Evolutionary conservation across 2,888 invertebrate genomes (phyloP), one percentile per base, ranked within the genome.

Genomic region (Cordilura impudica): DNA sequence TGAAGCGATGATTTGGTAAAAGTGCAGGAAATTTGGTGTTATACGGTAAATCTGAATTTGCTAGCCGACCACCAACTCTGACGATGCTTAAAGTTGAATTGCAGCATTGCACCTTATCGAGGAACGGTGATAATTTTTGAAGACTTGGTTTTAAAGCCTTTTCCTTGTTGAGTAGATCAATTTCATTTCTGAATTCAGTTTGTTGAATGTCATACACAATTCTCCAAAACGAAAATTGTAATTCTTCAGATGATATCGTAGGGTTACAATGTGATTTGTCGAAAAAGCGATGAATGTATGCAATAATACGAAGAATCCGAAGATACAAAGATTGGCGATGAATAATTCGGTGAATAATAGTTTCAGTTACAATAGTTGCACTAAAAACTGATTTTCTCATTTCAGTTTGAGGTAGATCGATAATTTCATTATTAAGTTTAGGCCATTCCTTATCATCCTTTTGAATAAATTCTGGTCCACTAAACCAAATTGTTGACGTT

Each of bases 1-100:
- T 72, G 49, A 81, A 78, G 7, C 54, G 63, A n/a, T n/a, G n/a
- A n/a, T n/a, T n/a, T n/a, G n/a, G n/a, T 21, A 87, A 47, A n/a
- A 86, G 53, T 7, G 84, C 81, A 5, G 83, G 85, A 81, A 84
- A n/a, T n/a, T n/a, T n/a, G n/a, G n/a, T n/a, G n/a, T n/a, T n/a
- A n/a, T n/a, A n/a, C n/a, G n/a, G n/a, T n/a, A n/a, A n/a, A n/a
- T n/a, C n/a, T n/a, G n/a, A n/a, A n/a, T n/a, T n/a, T n/a, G n/a
- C n/a, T n/a, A n/a, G n/a, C n/a, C n/a, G n/a, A n/a, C n/a, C n/a
- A n/a, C n/a, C n/a, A n/a, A n/a, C n/a, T n/a, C n/a, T n/a, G n/a
- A n/a, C n/a, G n/a, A n/a, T n/a, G n/a, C n/a, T n/a, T n/a, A n/a
- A n/a, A n/a, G n/a, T n/a, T 43, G 12, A 10, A n/a, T 14, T 21